Percentiles rank a stretch among this genome's conserved stretches.
Conservation (phyloP, 2,797 vertebrate species). For the Hydrocynus forskahlii region DNA sequence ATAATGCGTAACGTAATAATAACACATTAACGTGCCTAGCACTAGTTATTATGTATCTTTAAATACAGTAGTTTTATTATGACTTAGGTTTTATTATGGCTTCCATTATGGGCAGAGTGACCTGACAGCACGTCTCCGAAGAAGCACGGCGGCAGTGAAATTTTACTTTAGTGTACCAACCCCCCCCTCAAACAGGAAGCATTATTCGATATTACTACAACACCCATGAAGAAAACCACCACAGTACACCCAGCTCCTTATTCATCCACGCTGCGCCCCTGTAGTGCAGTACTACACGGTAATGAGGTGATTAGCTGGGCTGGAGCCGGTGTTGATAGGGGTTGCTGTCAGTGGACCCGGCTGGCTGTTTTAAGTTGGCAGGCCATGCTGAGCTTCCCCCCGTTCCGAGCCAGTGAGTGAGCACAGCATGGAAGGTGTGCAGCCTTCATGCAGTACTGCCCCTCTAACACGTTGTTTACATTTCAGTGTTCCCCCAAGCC, state of each 20-base stretch:
- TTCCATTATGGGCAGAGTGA: neutral
- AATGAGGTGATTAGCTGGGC: conserved; percentile 61
- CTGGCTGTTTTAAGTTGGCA: conserved; percentile 57
- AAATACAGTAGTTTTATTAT: neutral
- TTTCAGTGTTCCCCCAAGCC: conserved; percentile 50
- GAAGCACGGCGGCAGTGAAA: neutral
- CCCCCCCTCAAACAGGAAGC: conserved; percentile 44
- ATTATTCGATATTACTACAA: conserved; percentile 31
- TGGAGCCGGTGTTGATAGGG: conserved; percentile 61
- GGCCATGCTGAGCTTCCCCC: conserved; percentile 40
- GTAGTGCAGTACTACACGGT: conserved; percentile 28
- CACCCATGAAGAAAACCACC: conserved; percentile 52
- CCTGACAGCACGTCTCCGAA: too few species aligned
- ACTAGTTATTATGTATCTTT: neutral
- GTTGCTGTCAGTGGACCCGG: conserved; percentile 56
- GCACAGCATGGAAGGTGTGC: conserved; percentile 57
- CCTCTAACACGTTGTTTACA: conserved; percentile 59
- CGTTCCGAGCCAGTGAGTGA: conserved; percentile 63
- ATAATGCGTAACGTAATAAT: too few species aligned
- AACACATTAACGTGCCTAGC: too few species aligned
- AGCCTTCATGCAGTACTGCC: conserved; percentile 55
- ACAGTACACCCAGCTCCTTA: conserved; percentile 33
- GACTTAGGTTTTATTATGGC: neutral
- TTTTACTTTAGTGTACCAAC: conserved; percentile 3
- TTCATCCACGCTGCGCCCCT: conserved; percentile 42